phyloP scores from a whole-genome alignment of 1,140 invertebrate species.

The Hormaphis cornu region DNA sequence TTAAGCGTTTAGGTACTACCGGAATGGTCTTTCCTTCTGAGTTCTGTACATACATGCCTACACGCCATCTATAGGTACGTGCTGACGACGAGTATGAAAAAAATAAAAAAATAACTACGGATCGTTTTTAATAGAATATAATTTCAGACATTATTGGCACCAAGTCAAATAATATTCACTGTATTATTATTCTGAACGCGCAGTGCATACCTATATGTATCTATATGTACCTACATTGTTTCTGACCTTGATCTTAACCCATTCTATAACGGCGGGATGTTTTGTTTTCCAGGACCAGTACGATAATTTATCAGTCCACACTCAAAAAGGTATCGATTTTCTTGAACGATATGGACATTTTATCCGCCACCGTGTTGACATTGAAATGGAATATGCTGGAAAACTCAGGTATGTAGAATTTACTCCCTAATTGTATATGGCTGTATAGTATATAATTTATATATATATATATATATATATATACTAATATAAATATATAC shows the following conservation, averaged over 20 bases:
- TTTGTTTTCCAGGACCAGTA: conserved; percentile 86
- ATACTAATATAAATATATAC: too few relatives aligned
- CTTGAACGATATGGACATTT: conserved; percentile 91
- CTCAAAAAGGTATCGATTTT: conserved; percentile 95
- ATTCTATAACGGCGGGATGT: conserved; percentile 33
- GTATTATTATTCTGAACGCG: conserved; percentile 10
- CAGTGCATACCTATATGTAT: neutral
- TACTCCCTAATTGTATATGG: neutral
- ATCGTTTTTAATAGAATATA: neutral
- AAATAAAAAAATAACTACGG: neutral
- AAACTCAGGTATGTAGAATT: conserved; percentile 76
- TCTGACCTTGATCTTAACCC: neutral
- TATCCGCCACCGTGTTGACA: conserved; percentile 81
- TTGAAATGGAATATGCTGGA: conserved; percentile 91
- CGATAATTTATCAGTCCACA: conserved; percentile 88
- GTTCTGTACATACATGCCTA: too few relatives aligned
- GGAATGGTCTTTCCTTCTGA: neutral
- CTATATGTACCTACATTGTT: neutral
- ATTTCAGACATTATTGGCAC: neutral
- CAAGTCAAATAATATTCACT: neutral
- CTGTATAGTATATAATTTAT: too few relatives aligned
- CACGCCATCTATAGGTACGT: neutral
- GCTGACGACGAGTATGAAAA: neutral
- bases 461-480: too few relatives aligned
- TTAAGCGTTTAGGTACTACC: neutral